Conservation (phyloP, 2,888 invertebrate genomes). For the Melitaea athalia region DNA sequence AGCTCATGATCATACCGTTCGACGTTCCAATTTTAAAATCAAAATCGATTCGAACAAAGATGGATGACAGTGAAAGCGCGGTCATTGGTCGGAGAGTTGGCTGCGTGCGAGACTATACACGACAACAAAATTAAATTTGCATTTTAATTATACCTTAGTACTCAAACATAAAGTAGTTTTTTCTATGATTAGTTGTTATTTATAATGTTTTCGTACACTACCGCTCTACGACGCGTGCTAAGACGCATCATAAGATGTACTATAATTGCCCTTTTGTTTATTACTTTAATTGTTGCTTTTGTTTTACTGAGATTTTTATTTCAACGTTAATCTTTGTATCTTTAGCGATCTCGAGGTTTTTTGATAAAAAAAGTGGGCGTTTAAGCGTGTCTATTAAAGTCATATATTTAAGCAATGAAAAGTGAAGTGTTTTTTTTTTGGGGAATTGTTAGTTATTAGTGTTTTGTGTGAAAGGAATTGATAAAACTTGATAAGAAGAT, state of each 20-base stretch:
- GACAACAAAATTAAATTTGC: conserved; percentile 51
- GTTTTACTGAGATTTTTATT: conserved; percentile 35
- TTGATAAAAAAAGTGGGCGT: conserved; percentile 24
- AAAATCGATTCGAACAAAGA: conserved; percentile 61
- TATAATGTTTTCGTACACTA: conserved; percentile 62
- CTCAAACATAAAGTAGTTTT: conserved; percentile 39
- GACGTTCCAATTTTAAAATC: conserved; percentile 70
- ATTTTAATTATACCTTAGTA: conserved; percentile 11
- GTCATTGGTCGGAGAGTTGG: conserved; percentile 75
- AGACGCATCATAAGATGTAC: conserved; percentile 67
- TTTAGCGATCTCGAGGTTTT: conserved; percentile 21
- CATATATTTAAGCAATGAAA: neutral
- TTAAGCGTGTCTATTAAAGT: neutral
- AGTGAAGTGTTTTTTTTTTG: neutral
- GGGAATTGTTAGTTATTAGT: neutral
- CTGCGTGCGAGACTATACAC: conserved; percentile 67
- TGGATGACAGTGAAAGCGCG: conserved; percentile 79
- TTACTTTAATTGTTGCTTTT: conserved; percentile 52
- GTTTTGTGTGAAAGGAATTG: no score
- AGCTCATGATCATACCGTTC: conserved; percentile 49
- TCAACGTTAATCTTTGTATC: conserved; percentile 10
- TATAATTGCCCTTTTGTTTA: conserved; percentile 76
- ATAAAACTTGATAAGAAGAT: no score
- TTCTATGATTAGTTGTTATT: conserved; percentile 16
- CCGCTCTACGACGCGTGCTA: conserved; percentile 65